These are phyloP conservation scores for Pholis gunnellus DNA, from an alignment of 2,113 vertebrate genomes.

Conservation along the genomic window DNA sequence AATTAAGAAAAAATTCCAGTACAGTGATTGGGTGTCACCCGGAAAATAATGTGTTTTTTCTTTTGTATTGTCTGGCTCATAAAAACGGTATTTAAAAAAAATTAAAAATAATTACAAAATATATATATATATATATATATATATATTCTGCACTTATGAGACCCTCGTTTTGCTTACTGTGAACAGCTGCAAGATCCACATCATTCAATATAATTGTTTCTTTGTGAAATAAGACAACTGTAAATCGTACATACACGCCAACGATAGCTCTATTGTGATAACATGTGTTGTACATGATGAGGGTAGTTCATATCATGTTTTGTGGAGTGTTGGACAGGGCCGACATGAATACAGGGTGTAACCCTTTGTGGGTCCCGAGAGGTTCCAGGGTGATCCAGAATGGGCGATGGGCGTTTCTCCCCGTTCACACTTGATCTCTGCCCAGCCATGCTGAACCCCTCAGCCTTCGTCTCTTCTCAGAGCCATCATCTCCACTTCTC, in stretches of 20 bases:
- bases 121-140: background rate
- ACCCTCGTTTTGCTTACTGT: background rate
- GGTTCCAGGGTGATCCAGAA: constrained; percentile 77
- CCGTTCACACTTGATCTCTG: constrained; percentile 83
- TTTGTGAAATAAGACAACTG: background rate
- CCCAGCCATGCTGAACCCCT: constrained; percentile 84
- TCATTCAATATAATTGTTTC: background rate
- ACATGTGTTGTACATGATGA: constrained; percentile 41
- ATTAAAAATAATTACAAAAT: background rate
- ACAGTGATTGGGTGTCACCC: constrained; percentile 6
- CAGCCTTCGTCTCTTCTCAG: constrained; percentile 65
- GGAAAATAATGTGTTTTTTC: constrained; percentile 27
- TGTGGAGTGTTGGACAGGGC: constrained; percentile 44
- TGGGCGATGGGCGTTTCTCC: constrained; percentile 81
- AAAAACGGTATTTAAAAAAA: constrained; percentile 2
- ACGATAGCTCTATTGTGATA: constrained; percentile 31
- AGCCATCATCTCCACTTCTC: constrained; percentile 75
- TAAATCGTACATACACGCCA: background rate
- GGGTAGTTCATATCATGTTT: constrained; percentile 51
- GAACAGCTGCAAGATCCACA: constrained; percentile 5
- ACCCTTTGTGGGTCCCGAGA: constrained; percentile 66
- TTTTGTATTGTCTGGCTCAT: constrained; percentile 16
- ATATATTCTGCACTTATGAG: background rate
- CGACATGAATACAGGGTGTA: constrained; percentile 74
- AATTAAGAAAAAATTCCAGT: constrained; percentile 45